Evolutionary conservation across 2,888 invertebrate genomes (phyloP), one percentile per base, ranked within the genome.

Genomic region (Drosophila tripunctata): DNA sequence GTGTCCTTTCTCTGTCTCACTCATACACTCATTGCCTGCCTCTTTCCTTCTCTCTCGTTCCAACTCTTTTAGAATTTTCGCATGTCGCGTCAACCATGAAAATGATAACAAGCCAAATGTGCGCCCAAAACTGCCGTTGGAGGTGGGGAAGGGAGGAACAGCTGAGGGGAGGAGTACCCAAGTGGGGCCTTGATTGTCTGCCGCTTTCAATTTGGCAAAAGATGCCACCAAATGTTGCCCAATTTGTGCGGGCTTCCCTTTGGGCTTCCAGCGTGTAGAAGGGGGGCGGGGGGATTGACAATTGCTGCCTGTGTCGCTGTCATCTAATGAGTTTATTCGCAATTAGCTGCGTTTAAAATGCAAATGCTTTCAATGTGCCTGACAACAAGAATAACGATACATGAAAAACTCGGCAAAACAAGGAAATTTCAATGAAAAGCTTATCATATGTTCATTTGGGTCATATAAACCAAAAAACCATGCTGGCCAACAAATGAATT

Each of bases 251-350:
- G 65, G 57, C 40, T 43, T 48, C 55, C 45, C 22, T 54, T 12
- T 52, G 57, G 24, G 40, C n/a, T 38, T 38, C 52, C 19, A 17
- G 22, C 33, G 40, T 21, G 24, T 4, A 10, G 3, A 19, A 10
- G 8, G 22, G 15, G 21, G 12, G 14, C 2, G n/a, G 21, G 14
- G 8, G 12, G 14, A 24, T 33, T 54, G 35, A 5, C 62, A 51
- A 45, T 55, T 56, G 54, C 27, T 52, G 41, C 54, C 47, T 60
- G 67, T 72, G 58, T 64, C 65, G 51, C 45, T 63, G 58, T 44
- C 60, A 56, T 78, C 71, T 84, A 83, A 84, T 84, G 81, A 81
- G 81, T 87, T 83, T 78, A 66, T 78, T 75, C 64, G 67, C 78
- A 84, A 83, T 84, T 83, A 78, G 87, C 81, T 55, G 65, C 58